These are phyloP conservation scores for Hyles lineata DNA, from an alignment of 2,888 invertebrate genomes.

Conservation along the genomic window DNA sequence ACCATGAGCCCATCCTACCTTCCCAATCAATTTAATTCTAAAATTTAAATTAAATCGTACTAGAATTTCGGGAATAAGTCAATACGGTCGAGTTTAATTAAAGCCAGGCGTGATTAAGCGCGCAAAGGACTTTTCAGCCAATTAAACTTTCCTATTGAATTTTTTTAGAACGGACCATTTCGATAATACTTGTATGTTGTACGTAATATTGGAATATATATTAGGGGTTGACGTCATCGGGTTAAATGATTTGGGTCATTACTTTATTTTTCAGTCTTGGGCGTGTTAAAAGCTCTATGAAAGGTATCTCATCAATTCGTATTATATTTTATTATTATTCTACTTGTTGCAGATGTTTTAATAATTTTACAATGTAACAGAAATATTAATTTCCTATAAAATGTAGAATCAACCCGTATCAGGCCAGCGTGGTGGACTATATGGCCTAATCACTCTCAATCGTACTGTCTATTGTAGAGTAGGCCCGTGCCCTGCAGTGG, in stretches of 20 bases:
- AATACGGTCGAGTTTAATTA: slow-evolving; percentile 39
- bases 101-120: slow-evolving; percentile 39
- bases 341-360: not conserved
- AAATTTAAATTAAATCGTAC: slow-evolving; percentile 35
- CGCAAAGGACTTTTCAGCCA: slow-evolving; percentile 34
- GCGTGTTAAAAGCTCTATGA: not conserved
- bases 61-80: slow-evolving; percentile 32
- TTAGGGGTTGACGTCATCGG: slow-evolving; percentile 1
- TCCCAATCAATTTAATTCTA: slow-evolving; percentile 29
- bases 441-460: too few species aligned
- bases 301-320: too few species aligned
- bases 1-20: slow-evolving; percentile 32
- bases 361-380: not conserved
- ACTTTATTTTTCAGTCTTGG: not conserved
- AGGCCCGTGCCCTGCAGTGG: too few species aligned
- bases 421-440: too few species aligned
- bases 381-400: too few species aligned
- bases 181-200: not conserved
- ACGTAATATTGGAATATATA: not conserved
- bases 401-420: too few species aligned
- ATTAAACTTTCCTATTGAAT: slow-evolving; percentile 37
- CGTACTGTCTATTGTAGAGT: too few species aligned
- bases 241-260: not conserved
- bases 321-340: too few species aligned
- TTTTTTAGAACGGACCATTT: slow-evolving; percentile 32